phyloP scores from a whole-genome alignment of 2,797 vertebrate genomes.

The Poeciliopsis infans region DNA sequence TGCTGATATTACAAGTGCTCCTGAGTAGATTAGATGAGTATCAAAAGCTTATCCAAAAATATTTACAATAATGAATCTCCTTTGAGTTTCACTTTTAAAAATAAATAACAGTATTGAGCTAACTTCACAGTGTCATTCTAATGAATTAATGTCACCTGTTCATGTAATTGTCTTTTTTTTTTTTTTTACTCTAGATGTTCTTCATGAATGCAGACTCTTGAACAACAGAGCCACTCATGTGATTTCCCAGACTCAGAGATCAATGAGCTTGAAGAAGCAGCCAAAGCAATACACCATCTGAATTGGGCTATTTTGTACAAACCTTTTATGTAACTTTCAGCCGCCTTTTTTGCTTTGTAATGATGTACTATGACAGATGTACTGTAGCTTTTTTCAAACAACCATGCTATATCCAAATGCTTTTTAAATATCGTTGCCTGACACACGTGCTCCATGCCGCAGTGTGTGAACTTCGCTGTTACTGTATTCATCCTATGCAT shows the following conservation, averaged over 20 bases:
- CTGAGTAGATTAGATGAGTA: neutral
- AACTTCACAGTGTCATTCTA: neutral
- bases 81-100: neutral
- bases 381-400: conserved; percentile 63
- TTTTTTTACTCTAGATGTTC: conserved; percentile 72
- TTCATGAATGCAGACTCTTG: conserved; percentile 86
- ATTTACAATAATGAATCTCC: neutral
- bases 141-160: neutral
- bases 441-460: conserved; percentile 57
- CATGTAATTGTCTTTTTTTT: neutral
- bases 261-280: conserved; percentile 80
- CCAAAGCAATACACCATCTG: conserved; percentile 83
- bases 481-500: conserved; percentile 67
- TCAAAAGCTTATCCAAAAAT: neutral
- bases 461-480: conserved; percentile 58
- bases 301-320: conserved; percentile 48
- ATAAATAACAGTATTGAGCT: neutral
- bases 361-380: conserved; percentile 54
- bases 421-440: conserved; percentile 64
- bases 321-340: conserved; percentile 17
- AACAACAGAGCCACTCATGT: conserved; percentile 85
- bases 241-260: conserved; percentile 83
- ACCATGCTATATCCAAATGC: conserved; percentile 69
- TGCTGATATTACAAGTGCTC: neutral
- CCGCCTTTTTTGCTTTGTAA: conserved; percentile 45